Percentiles rank a stretch among this genome's conserved stretches.
Evolutionary conservation across 2,888 invertebrate genomes (phyloP).

Genomic region (Xanthorhoe designata): DNA sequence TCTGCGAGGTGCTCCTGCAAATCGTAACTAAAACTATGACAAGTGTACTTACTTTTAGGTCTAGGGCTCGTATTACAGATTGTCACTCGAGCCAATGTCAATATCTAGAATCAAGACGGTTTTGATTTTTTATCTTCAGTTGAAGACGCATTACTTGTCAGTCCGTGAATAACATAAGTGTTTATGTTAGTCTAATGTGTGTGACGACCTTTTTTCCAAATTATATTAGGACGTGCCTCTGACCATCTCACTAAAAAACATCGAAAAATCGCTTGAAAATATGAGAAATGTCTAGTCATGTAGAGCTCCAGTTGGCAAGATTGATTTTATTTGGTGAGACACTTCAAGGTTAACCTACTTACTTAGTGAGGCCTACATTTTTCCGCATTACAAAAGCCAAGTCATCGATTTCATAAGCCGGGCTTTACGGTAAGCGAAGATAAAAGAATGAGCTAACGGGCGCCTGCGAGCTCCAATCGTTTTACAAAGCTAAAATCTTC

Average conservation of each 20-base stretch:
- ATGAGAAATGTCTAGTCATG: not conserved
- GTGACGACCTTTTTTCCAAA: too few species aligned
- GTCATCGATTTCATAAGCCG: slow-evolving; percentile 32
- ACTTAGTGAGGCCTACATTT: slow-evolving; percentile 11
- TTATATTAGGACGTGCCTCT: not conserved
- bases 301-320: not conserved
- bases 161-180: too few species aligned
- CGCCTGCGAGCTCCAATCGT: slow-evolving; percentile 18
- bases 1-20: slow-evolving; percentile 89
- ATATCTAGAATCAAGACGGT: too few species aligned
- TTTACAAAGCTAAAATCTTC: slow-evolving; percentile 26
- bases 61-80: too few species aligned
- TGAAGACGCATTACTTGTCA: too few species aligned
- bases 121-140: too few species aligned
- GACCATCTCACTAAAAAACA: not conserved
- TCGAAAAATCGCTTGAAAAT: not conserved
- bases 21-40: not conserved
- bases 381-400: slow-evolving; percentile 24
- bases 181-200: too few species aligned
- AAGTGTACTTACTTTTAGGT: too few species aligned
- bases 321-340: slow-evolving; percentile 3
- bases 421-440: slow-evolving; percentile 28
- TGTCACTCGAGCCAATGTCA: too few species aligned
- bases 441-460: slow-evolving; percentile 31
- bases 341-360: slow-evolving; percentile 10